These are phyloP conservation scores for Caenorhabditis sp. DNA, from an alignment of 2,888 invertebrate species.

Conservation along the genomic window DNA sequence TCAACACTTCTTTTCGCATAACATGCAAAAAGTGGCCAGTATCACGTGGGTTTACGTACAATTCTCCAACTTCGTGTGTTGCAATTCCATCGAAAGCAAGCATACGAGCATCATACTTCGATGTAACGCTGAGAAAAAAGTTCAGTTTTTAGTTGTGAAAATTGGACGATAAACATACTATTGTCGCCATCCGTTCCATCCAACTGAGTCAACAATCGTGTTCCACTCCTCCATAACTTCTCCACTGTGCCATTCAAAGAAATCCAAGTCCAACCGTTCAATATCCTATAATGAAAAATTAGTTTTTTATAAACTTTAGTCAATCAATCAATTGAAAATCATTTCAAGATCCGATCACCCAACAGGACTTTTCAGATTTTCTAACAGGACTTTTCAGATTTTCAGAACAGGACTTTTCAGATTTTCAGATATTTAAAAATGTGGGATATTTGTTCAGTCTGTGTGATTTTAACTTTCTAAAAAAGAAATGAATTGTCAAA, in stretches of 20 bases:
- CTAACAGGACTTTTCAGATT: no score
- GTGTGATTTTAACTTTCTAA: no score
- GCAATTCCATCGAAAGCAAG: conserved; percentile 56
- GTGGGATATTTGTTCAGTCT: no score
- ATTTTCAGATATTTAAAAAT: no score
- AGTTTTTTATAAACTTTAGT: no score
- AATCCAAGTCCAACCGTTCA: conserved; percentile 74
- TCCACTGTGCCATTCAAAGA: conserved; percentile 69
- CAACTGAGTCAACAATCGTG: conserved; percentile 55
- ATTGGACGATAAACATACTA: conserved; percentile 34
- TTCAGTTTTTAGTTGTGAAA: background rate
- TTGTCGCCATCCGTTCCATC: conserved; percentile 60
- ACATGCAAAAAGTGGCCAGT: conserved; percentile 64
- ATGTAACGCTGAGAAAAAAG: conserved; percentile 53
- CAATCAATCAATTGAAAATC: no score
- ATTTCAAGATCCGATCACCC: no score
- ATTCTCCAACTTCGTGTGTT: conserved; percentile 64
- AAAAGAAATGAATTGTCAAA: no score
- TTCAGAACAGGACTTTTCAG: no score
- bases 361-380: no score
- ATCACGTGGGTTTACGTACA: conserved; percentile 65
- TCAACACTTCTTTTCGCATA: conserved; percentile 65
- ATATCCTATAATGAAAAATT: conserved; percentile 76
- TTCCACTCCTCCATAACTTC: conserved; percentile 66
- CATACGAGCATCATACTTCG: conserved; percentile 57